Evolutionary conservation across 2,797 vertebrate species (phyloP), one percentile per base, ranked within the genome.

Genomic region (Miichthys miiuy): DNA sequence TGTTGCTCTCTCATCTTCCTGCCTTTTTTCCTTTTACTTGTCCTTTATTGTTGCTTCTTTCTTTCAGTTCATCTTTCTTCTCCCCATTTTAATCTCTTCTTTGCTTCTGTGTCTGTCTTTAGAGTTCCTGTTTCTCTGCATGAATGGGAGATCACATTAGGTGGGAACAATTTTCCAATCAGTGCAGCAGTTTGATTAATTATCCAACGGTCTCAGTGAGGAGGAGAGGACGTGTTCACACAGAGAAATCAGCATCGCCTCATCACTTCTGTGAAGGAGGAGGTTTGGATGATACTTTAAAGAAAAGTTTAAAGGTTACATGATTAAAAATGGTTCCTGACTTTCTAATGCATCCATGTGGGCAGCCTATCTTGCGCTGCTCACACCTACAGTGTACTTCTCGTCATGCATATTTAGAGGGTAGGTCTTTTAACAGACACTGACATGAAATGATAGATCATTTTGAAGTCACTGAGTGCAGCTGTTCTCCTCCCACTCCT

Each of bases 81-180:
- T 25, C n/a, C 20, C 20, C 27, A 2, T 51, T 23, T 51, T 20
- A 3, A 5, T 54, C 4, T 47, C 20, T 52, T 47, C 1, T 3
- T 51, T 16, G 58, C 3, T 54, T n/a, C 25, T 13, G 17, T 44
- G 1, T 50, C 12, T 20, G n/a, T 7, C n/a, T 42, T 54, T 54
- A 20, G 8, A 41, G 20, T 51, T 42, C 13, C 18, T 65, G 12
- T 46, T 20, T 60, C 74, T 69, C 72, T 58, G 54, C 10, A 2
- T 56, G 69, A 82, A 55, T 46, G 23, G 44, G 73, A 69, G 46
- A 51, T 77, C 60, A 11, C 67, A 73, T 75, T 78, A 79, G 41
- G 30, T 75, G 71, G 55, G 41, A 71, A 58, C 70, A 76, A 85
- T 87, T 85, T 81, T 68, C 79, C 70, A 84, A 84, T 84, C 80